Base-by-base conservation (phyloP, 2,113 vertebrate species). In the Peromyscus leucopus region DNA sequence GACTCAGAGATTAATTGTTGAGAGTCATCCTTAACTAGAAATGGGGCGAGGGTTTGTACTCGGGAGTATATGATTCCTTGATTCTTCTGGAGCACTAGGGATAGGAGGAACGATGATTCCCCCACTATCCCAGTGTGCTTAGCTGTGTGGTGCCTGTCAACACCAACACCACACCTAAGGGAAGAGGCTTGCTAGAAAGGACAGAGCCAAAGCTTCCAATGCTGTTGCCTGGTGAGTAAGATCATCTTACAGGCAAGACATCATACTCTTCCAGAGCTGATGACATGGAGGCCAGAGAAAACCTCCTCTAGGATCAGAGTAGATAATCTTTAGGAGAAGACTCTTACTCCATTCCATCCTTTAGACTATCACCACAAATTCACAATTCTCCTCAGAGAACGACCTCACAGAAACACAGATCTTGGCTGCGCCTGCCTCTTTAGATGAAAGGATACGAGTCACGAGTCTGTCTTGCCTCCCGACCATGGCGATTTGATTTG, bases 331-430 rank as follows among this genome's bases (percentile, higher is more conserved):
- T 74, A 51, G 36, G 39, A 83, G 31, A 48, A 94, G 39, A 88
- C 28, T 57, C 22, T 65, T 67, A 26, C 31, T 80, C 48, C 6
- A 2, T 10, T 15, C 21, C 17, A 42, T 55, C 51, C 42, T 7
- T 57, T 69, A 26, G n/a, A 6, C 42, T 55, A 17, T 39, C 28
- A 42, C 51, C 71, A 46, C 31, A 80, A 28, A 48, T 39, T 86
- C 67, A 71, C 31, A 63, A 80, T 59, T 51, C 55, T n/a, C 83
- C 46, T 19, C 36, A 86, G 83, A 93, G 82, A 95, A 91, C 69
- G 48, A 42, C 67, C 48, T 92, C 80, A 51, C 36, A 78, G 74
- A 96, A 93, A 84, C n/a, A 21, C 21, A 69, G 16, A 39, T 16
- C 42, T 74, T n/a, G 51, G 65, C 16, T 2, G 57, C 83, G 31